phyloP scores from a whole-genome alignment of 2,113 vertebrate species.

The Heliornis fulica region DNA sequence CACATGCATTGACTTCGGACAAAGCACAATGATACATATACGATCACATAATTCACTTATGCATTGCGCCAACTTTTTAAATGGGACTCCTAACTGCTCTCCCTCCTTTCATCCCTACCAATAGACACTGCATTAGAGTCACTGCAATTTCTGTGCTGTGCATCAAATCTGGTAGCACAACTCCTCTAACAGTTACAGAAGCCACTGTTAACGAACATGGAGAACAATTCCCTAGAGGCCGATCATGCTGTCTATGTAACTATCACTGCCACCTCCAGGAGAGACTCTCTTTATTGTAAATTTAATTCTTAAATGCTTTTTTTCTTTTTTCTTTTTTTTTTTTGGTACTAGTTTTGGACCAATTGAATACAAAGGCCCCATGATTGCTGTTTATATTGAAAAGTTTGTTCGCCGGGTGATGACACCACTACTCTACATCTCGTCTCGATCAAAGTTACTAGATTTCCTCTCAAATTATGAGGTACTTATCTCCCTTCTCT shows the following conservation, averaged over 20 bases:
- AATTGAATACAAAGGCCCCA: constrained; percentile 94
- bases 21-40: not conserved
- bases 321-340: constrained; percentile 55
- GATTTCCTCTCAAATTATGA: constrained; percentile 91
- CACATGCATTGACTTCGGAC: not conserved
- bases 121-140: not conserved
- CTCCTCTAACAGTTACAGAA: not conserved
- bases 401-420: constrained; percentile 91
- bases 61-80: not conserved
- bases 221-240: not conserved
- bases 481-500: constrained; percentile 78
- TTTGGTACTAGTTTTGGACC: constrained; percentile 90
- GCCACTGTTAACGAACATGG: not conserved
- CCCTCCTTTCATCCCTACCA: not conserved
- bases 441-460: constrained; percentile 83
- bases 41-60: not conserved
- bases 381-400: constrained; percentile 92
- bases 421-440: constrained; percentile 91
- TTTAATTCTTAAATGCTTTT: constrained; percentile 38
- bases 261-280: not conserved
- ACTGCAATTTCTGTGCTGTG: not conserved
- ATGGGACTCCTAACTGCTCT: not conserved
- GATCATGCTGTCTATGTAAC: constrained; percentile 6
- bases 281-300: constrained; percentile 1
- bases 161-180: not conserved